Percentiles rank a stretch among this genome's conserved stretches.
Evolutionary conservation across 2,888 invertebrate species (phyloP).

Genomic region (Schizotus pectinicornis): DNA sequence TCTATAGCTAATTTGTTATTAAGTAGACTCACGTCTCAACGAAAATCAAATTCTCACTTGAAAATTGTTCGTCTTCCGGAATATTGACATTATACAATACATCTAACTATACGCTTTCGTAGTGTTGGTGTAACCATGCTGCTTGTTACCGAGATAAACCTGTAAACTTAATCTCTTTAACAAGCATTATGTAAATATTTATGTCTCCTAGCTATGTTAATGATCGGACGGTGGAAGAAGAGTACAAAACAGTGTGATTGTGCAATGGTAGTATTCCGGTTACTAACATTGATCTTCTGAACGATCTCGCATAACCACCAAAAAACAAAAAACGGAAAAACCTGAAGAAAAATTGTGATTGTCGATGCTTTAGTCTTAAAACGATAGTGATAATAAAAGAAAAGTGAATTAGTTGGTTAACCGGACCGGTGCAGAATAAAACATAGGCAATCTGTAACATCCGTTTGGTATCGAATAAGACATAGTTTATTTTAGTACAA

Average conservation of each 20-base stretch:
- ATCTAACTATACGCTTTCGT: conserved; percentile 22
- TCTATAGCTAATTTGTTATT: conserved; percentile 41
- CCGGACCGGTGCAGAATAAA: conserved; percentile 33
- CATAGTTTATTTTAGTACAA: conserved; percentile 39
- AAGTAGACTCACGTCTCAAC: conserved; percentile 41
- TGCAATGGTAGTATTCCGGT: conserved; percentile 28
- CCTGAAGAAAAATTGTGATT: conserved; percentile 44
- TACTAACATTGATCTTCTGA: conserved; percentile 19
- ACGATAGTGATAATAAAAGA: conserved; percentile 35
- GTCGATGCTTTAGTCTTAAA: conserved; percentile 46
- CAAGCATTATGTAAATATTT: conserved; percentile 5
- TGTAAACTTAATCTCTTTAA: conserved; percentile 1
- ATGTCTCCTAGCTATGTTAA: background rate
- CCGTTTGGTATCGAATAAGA: conserved; percentile 22
- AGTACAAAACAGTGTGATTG: conserved; percentile 25
- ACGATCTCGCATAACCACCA: conserved; percentile 15
- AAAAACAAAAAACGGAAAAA: conserved; percentile 15
- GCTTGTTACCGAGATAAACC: conserved; percentile 3
- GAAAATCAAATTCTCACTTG: conserved; percentile 47
- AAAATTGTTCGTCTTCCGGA: conserved; percentile 24
- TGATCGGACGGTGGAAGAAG: conserved; percentile 6
- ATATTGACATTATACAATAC: conserved; percentile 28
- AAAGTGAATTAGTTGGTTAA: conserved; percentile 22
- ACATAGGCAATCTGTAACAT: conserved; percentile 35
- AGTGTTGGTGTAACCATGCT: conserved; percentile 8